phyloP scores from a whole-genome alignment of 2,888 invertebrate species.

The Baccha elongata region DNA sequence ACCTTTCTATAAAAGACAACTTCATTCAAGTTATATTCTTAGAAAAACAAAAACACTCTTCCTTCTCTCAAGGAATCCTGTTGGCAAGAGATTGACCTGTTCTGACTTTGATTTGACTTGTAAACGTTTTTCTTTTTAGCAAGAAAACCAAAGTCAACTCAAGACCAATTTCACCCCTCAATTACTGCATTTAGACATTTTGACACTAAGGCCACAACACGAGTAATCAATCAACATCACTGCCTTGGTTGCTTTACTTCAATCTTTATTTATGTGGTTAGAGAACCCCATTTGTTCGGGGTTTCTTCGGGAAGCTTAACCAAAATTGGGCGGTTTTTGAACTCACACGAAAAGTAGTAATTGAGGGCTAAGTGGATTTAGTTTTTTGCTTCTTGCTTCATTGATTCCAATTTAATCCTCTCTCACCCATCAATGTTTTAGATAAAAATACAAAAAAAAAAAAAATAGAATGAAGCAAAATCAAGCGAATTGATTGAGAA shows the following conservation, averaged over 20 bases:
- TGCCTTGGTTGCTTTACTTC: background rate
- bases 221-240: slow-evolving; percentile 61
- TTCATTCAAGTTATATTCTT: too few relatives aligned
- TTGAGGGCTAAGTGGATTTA: slow-evolving; percentile 48
- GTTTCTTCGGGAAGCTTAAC: background rate
- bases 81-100: slow-evolving; percentile 17
- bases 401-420: slow-evolving; percentile 45
- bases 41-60: too few relatives aligned
- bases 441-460: background rate
- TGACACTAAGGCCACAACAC: slow-evolving; percentile 40
- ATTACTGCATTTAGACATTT: slow-evolving; percentile 43
- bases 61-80: too few relatives aligned
- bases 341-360: slow-evolving; percentile 43
- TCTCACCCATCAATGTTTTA: slow-evolving; percentile 9
- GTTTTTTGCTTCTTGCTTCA: slow-evolving; percentile 22
- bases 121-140: slow-evolving; percentile 30
- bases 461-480: slow-evolving; percentile 21
- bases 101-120: slow-evolving; percentile 52
- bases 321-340: slow-evolving; percentile 5
- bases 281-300: background rate
- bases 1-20: too few relatives aligned
- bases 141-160: slow-evolving; percentile 32
- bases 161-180: slow-evolving; percentile 47
- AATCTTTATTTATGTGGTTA: slow-evolving; percentile 7
- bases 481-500: slow-evolving; percentile 35